A percentile compares a stretch with the other conserved stretches of the same genome.
Evolutionary conservation across 2,888 invertebrate genomes (phyloP).

Genomic region (Dicycla oo): DNA sequence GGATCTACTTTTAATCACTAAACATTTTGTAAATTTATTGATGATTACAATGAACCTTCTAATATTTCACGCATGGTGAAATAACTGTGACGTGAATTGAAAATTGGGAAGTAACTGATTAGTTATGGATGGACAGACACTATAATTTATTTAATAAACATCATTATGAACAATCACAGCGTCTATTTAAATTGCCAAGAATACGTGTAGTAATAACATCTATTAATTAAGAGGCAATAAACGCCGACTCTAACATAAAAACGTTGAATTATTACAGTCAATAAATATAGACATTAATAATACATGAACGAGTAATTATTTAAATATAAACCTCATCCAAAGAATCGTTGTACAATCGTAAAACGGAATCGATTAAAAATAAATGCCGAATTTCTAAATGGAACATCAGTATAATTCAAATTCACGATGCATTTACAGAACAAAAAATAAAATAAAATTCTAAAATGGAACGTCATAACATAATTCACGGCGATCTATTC

Average conservation of each 20-base stretch:
- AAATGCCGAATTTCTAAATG: constrained; percentile 39
- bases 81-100: neutral
- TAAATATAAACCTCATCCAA: constrained; percentile 51
- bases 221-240: constrained; percentile 59
- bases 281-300: constrained; percentile 60
- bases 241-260: constrained; percentile 55
- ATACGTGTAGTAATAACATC: constrained; percentile 55
- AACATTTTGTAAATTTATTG: neutral
- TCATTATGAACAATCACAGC: constrained; percentile 50
- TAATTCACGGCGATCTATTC: constrained; percentile 57
- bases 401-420: constrained; percentile 47
- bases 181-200: constrained; percentile 52
- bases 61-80: neutral
- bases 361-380: constrained; percentile 57
- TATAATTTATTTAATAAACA: constrained; percentile 52
- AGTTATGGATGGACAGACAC: neutral
- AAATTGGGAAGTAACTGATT: neutral
- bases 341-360: constrained; percentile 49
- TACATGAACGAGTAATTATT: constrained; percentile 59
- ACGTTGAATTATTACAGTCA: constrained; percentile 53
- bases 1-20: neutral
- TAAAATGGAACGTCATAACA: constrained; percentile 58
- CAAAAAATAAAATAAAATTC: constrained; percentile 38
- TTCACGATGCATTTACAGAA: constrained; percentile 29
- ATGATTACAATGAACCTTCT: neutral